Conservation (phyloP, 2,888 invertebrate genomes). For the Stenoptilia bipunctidactyla region DNA sequence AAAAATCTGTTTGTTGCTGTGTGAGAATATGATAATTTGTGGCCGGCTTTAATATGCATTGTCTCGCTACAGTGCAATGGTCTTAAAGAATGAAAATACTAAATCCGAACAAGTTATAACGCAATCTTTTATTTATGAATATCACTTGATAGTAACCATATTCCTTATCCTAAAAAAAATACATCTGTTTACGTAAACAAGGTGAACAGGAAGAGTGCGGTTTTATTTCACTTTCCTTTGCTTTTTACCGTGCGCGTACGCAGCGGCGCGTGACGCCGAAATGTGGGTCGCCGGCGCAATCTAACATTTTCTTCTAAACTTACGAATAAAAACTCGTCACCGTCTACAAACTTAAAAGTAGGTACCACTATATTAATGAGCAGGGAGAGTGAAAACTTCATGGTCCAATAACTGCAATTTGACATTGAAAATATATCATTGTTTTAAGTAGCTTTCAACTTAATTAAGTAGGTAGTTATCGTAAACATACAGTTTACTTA, state of each 20-base stretch:
- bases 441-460: too few species aligned
- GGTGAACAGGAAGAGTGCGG: constrained; percentile 12
- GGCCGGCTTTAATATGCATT: not conserved
- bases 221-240: constrained; percentile 26
- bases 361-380: not conserved
- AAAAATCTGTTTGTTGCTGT: too few species aligned
- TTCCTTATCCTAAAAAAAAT: too few species aligned
- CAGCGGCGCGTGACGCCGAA: constrained; percentile 16
- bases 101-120: not conserved
- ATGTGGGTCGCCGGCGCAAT: constrained; percentile 17
- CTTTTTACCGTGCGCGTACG: constrained; percentile 14
- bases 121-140: too few species aligned
- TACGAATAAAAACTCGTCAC: not conserved
- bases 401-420: not conserved
- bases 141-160: too few species aligned
- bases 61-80: constrained; percentile 2
- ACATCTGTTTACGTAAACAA: too few species aligned
- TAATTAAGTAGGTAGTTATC: too few species aligned
- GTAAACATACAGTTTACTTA: too few species aligned
- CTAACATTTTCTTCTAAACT: constrained; percentile 1
- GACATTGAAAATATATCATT: too few species aligned
- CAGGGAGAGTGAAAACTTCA: not conserved
- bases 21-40: too few species aligned
- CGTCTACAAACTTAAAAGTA: not conserved
- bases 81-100: constrained; percentile 4